Conservation (phyloP, 2,113 vertebrate genomes). For the Neogale vison region DNA sequence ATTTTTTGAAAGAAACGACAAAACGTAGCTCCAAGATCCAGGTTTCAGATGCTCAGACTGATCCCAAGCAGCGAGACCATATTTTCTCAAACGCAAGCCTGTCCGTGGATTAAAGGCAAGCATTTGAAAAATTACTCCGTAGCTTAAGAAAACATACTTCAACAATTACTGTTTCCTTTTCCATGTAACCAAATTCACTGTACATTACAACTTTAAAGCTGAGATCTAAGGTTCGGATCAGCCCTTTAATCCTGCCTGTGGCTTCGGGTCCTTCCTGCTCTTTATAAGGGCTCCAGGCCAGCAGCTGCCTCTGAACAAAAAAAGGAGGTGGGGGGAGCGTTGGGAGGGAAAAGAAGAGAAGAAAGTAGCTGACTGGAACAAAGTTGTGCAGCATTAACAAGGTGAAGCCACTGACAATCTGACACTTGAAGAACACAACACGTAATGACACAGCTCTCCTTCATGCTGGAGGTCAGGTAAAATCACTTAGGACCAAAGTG, state of each 20-base stretch:
- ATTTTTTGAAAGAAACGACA: background rate
- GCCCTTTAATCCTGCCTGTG: conserved; percentile 83
- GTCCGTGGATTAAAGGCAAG: conserved; percentile 52
- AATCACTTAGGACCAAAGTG: conserved; percentile 48
- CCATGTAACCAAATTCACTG: conserved; percentile 79
- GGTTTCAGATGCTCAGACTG: rapidly evolving
- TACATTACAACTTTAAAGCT: conserved; percentile 80
- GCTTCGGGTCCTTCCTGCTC: conserved; percentile 85
- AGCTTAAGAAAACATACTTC: conserved; percentile 84
- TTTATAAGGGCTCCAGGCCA: conserved; percentile 82
- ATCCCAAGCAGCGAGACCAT: rapidly evolving
- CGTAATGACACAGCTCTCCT: conserved; percentile 49
- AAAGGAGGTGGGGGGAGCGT: background rate
- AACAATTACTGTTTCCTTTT: conserved; percentile 82
- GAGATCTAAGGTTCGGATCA: conserved; percentile 82
- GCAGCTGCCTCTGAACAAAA: conserved; percentile 80
- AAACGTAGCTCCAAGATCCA: background rate
- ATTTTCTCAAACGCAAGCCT: background rate
- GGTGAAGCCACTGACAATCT: conserved; percentile 60
- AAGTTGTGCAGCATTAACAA: conserved; percentile 55
- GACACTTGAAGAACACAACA: background rate
- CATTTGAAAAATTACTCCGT: conserved; percentile 75
- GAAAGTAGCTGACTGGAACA: conserved; percentile 72
- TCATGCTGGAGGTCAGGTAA: conserved; percentile 44
- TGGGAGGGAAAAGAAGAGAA: background rate